Percentiles rank a stretch among this genome's conserved stretches.
Evolutionary conservation across 2,888 invertebrate genomes (phyloP).

Genomic region (Oscheius sp.): DNA sequence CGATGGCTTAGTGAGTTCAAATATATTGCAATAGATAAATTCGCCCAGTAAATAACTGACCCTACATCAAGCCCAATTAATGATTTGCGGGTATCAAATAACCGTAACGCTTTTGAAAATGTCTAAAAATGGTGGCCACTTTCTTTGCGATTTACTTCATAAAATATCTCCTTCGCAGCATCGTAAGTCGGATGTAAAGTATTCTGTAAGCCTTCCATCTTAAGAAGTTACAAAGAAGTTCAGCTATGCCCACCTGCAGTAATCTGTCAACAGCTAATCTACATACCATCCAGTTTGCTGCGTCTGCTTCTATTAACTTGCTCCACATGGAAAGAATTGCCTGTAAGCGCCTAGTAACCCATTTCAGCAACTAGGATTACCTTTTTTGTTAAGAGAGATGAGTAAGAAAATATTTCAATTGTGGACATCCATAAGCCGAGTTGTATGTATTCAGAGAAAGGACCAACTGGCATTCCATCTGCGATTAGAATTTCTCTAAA

Average conservation of each 20-base stretch:
- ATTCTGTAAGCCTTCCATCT: background rate
- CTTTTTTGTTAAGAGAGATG: background rate
- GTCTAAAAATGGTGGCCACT: background rate
- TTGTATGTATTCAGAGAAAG: background rate
- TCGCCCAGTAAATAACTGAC: slow-evolving; percentile 22
- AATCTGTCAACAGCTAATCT: slow-evolving; percentile 26
- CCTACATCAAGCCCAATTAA: slow-evolving; percentile 2
- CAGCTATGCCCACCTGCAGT: background rate
- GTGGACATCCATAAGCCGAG: background rate
- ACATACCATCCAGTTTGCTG: slow-evolving; percentile 28
- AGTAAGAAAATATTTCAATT: background rate
- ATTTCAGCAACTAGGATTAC: background rate
- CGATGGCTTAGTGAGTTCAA: background rate
- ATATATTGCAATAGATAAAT: background rate
- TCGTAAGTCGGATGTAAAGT: background rate
- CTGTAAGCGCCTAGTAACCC: background rate
- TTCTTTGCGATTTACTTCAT: background rate
- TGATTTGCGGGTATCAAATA: slow-evolving; percentile 2
- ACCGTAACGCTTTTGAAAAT: background rate
- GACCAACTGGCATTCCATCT: background rate
- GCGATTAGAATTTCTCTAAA: slow-evolving; percentile 10
- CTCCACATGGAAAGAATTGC: background rate
- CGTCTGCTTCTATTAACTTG: background rate
- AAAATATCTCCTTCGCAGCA: background rate
- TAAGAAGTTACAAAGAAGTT: background rate